These are phyloP conservation scores for Gallinago undulata DNA, from an alignment of 2,113 vertebrate genomes.

Conservation along the genomic window DNA sequence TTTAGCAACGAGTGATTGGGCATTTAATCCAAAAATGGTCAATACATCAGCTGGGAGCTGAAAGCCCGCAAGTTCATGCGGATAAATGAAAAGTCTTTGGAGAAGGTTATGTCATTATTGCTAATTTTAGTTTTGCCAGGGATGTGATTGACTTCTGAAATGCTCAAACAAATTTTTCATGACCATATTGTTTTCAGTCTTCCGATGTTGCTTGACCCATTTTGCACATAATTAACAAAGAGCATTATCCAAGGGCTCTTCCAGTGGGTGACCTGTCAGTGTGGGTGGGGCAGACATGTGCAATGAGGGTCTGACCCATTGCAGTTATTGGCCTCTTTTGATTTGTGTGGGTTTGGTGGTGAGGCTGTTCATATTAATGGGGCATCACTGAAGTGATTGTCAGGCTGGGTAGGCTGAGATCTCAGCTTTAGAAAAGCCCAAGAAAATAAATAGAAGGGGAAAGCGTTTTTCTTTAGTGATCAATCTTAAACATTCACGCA, in stretches of 20 bases:
- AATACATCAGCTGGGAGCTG: background rate
- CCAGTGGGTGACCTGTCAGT: background rate
- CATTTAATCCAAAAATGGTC: background rate
- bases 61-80: background rate
- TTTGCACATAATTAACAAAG: background rate
- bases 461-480: background rate
- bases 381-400: background rate
- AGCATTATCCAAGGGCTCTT: background rate
- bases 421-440: background rate
- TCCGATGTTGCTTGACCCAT: background rate
- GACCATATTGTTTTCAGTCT: background rate
- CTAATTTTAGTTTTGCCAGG: background rate
- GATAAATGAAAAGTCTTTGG: background rate
- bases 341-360: background rate
- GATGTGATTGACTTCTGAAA: background rate
- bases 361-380: background rate
- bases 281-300: background rate
- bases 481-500: background rate
- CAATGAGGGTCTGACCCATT: background rate
- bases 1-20: background rate
- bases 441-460: background rate
- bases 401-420: background rate
- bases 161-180: background rate
- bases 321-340: background rate
- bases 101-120: background rate